Conservation (phyloP, 2,888 invertebrate genomes). For the Subacronicta megacephala region DNA sequence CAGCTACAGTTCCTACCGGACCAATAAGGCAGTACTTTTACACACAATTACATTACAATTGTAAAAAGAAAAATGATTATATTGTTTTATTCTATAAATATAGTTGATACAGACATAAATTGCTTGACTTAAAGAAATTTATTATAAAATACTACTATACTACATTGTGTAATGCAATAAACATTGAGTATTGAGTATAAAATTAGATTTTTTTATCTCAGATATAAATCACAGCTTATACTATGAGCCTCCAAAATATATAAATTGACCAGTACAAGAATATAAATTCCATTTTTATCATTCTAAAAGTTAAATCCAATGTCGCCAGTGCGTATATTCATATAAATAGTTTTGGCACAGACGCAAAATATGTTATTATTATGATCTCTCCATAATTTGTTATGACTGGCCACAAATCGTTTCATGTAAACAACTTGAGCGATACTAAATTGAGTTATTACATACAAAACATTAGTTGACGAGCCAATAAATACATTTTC, state of each 20-base stretch:
- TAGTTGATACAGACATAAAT: too few relatives aligned
- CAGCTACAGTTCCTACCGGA: too few relatives aligned
- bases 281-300: background rate
- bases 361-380: conserved; percentile 1
- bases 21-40: too few relatives aligned
- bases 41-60: too few relatives aligned
- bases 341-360: conserved; percentile 3
- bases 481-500: background rate
- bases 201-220: too few relatives aligned
- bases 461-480: background rate
- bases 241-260: background rate
- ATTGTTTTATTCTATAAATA: too few relatives aligned
- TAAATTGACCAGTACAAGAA: background rate
- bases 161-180: too few relatives aligned
- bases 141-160: too few relatives aligned
- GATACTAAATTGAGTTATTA: conserved; percentile 28
- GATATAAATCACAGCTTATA: background rate
- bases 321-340: background rate
- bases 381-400: conserved; percentile 22
- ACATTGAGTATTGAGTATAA: too few relatives aligned
- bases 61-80: too few relatives aligned
- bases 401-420: conserved; percentile 27
- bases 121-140: too few relatives aligned
- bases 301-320: conserved; percentile 1
- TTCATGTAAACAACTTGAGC: conserved; percentile 24